Base-by-base conservation (phyloP, 2,888 invertebrate species). In the Eupithecia vulgata region DNA sequence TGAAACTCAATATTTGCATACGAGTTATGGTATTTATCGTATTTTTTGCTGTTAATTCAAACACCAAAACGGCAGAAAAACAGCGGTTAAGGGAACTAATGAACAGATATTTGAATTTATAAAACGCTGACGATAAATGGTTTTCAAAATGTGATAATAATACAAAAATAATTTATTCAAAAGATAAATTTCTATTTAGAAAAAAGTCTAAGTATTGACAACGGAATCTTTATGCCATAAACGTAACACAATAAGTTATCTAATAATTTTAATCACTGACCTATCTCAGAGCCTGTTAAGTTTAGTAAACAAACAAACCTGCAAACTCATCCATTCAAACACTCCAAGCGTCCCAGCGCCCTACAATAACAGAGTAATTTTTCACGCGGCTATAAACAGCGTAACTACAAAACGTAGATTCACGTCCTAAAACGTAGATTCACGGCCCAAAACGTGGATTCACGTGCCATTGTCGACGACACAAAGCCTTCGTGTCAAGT, bases 401-500 rank as follows among this genome's bases (percentile, higher is more conserved):
- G 85, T 81, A 82, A 85, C 84, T 84, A 85, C 84, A 87, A 87
- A 90, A 88, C 84, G 87, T 82, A 85, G 84, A 87, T 84, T 83
- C 64, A 64, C 64, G 64, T 64, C 21, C 64, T 30, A 86, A 87
- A 90, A 88, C 84, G 87, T 82, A 84, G 83, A 87, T 84, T 83
- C 90, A 86, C 83, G 84, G 62, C 35, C 65, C 42, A 86, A 87
- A 90, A 88, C 84, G 87, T 82, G 85, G 83, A 87, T 84, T 83
- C 89, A 86, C 83, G 84, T 78, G 70, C 83, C 85, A 88, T 92
- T 92, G 91, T 92, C 84, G 80, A 25, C 82, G 78, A 67, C 79
- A 91, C 90, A 91, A 91, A 87, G 84, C 87, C 85, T 82, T 79
- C 85, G 85, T 87, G 84, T 88, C 90, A 87, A 90, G 90, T 91